A percentile compares a stretch with the other conserved stretches of the same genome.
Evolutionary conservation across 2,888 invertebrate genomes (phyloP).

Genomic region (Tachystola acroxantha): DNA sequence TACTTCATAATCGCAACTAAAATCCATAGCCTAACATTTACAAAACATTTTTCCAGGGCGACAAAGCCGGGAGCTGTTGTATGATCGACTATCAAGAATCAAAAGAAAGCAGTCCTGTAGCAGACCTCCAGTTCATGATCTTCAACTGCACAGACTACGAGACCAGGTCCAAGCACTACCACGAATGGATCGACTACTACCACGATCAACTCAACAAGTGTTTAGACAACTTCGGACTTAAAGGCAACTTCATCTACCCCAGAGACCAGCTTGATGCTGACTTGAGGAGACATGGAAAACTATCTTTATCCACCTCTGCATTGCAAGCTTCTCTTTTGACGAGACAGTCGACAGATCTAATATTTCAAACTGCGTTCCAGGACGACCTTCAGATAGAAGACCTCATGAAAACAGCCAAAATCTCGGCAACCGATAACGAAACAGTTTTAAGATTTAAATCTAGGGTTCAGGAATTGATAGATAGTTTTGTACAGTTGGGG

Average conservation of each 20-base stretch:
- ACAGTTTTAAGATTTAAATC: conserved; percentile 17
- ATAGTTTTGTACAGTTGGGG: conserved; percentile 24
- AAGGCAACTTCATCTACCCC: conserved; percentile 25
- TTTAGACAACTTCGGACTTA: conserved; percentile 23
- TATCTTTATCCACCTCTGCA: conserved; percentile 17
- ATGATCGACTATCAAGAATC: conserved; percentile 24
- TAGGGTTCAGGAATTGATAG: conserved; percentile 25
- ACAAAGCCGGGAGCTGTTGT: neutral
- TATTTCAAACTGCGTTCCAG: conserved; percentile 7
- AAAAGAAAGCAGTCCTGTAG: conserved; percentile 16
- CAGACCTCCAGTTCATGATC: conserved; percentile 21
- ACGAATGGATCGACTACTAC: conserved; percentile 33
- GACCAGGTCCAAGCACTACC: conserved; percentile 22
- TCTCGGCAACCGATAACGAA: conserved; percentile 11
- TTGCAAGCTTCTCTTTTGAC: conserved; percentile 18
- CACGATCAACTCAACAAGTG: conserved; percentile 18
- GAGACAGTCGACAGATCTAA: conserved; percentile 14
- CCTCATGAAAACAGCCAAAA: conserved; percentile 1
- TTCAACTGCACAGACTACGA: conserved; percentile 28
- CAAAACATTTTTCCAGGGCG: too few relatives aligned
- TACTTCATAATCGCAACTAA: too few relatives aligned
- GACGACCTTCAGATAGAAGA: conserved; percentile 12
- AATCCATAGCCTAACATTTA: too few relatives aligned
- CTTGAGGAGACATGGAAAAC: conserved; percentile 25
- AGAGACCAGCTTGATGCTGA: conserved; percentile 32